phyloP scores from a whole-genome alignment of 2,113 vertebrate genomes.

The Sphaerodactylus townsendi region DNA sequence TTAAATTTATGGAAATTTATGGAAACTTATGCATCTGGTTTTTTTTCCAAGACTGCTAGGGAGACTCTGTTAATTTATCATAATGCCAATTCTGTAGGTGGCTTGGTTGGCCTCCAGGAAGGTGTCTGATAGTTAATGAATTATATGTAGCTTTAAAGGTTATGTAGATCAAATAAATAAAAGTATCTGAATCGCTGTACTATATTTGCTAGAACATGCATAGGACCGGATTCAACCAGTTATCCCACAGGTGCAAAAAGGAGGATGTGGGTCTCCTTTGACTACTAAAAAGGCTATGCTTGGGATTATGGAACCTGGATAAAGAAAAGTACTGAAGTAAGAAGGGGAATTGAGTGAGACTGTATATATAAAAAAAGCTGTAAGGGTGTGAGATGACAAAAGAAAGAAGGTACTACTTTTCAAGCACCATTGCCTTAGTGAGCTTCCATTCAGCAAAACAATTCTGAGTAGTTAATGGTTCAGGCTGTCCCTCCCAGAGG shows the following conservation, averaged over 20 bases:
- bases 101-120: neutral
- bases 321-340: no score
- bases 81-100: neutral
- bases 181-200: neutral
- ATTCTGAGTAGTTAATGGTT: neutral
- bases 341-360: no score
- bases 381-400: no score
- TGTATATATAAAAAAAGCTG: no score
- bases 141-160: no score
- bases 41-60: neutral
- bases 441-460: neutral
- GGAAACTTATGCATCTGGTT: neutral
- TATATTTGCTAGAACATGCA: neutral
- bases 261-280: no score
- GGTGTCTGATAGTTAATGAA: neutral
- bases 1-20: neutral
- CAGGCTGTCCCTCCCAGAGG: neutral
- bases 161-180: neutral
- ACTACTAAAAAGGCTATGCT: no score
- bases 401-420: no score
- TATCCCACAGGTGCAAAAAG: no score
- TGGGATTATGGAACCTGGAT: no score
- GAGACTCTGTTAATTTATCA: neutral
- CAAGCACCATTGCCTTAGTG: neutral
- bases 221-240: no score